These are phyloP conservation scores for Otolemur crassicaudatus DNA, from an alignment of 2,797 vertebrate species.

Conservation along the genomic window DNA sequence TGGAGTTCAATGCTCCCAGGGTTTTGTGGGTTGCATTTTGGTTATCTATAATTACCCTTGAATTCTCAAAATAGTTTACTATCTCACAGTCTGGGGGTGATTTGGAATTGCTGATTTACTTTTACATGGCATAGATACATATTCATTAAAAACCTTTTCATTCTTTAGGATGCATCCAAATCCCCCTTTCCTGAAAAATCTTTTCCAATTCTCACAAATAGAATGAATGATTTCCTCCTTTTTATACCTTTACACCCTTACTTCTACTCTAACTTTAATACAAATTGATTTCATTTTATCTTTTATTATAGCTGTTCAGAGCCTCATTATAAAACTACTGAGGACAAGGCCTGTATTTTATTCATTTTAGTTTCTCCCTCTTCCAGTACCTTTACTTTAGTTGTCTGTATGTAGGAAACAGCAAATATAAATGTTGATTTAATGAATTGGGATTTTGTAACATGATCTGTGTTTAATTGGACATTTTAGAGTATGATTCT, in stretches of 20 bases:
- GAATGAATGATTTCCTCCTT: constrained; percentile 22
- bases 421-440: constrained; percentile 49
- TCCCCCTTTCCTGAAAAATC: not conserved
- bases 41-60: not conserved
- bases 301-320: not conserved
- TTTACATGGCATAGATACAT: not conserved
- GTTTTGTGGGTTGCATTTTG: constrained; percentile 56
- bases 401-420: constrained; percentile 1
- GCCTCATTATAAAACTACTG: not conserved
- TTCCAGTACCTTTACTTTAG: not conserved
- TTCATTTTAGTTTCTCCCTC: not conserved
- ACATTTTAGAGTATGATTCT: constrained; percentile 53
- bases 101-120: constrained; percentile 42
- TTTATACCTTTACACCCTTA: not conserved
- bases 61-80: constrained; percentile 55
- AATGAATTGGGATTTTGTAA: constrained; percentile 54
- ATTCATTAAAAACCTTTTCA: not conserved
- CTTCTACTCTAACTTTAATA: not conserved
- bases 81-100: not conserved
- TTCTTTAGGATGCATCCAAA: not conserved
- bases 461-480: constrained; percentile 16
- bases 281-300: constrained; percentile 35
- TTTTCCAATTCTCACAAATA: not conserved
- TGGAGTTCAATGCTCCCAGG: not conserved
- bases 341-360: not conserved